These are phyloP conservation scores for Drosophila neocordata DNA, from an alignment of 1,140 invertebrate genomes.

Conservation along the genomic window DNA sequence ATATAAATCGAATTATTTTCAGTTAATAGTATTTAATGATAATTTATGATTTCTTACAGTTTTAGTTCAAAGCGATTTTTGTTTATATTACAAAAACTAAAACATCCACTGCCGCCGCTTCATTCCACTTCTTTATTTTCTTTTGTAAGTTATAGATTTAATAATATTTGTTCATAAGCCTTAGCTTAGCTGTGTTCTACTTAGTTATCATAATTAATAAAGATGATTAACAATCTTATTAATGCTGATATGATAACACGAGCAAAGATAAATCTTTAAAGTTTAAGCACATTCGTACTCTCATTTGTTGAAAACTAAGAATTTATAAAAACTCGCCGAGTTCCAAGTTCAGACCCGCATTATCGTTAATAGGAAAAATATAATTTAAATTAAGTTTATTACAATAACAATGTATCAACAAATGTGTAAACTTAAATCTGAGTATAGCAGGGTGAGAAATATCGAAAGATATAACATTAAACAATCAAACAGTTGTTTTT, in stretches of 20 bases:
- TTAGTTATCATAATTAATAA: neutral
- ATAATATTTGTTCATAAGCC: neutral
- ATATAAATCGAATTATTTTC: conserved; percentile 18
- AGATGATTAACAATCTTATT: neutral
- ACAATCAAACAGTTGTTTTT: neutral
- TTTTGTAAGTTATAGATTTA: conserved; percentile 1
- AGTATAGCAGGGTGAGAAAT: neutral
- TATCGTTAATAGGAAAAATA: too few relatives aligned
- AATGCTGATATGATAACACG: neutral
- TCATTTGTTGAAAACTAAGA: neutral
- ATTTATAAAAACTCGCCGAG: neutral
- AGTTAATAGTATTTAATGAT: conserved; percentile 36
- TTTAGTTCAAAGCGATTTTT: conserved; percentile 52
- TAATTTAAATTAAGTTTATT: too few relatives aligned
- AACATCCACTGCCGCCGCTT: conserved; percentile 31
- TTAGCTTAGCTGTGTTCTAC: neutral
- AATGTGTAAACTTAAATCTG: neutral
- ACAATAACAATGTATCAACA: neutral
- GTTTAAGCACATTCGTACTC: neutral
- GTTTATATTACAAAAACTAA: conserved; percentile 23
- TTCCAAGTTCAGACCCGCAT: too few relatives aligned
- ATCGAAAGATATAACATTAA: neutral
- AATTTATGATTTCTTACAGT: conserved; percentile 63
- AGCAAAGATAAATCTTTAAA: neutral
- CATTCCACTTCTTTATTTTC: conserved; percentile 17